Conservation (phyloP, 2,888 invertebrate genomes). For the Alviniconcha strummeri region DNA sequence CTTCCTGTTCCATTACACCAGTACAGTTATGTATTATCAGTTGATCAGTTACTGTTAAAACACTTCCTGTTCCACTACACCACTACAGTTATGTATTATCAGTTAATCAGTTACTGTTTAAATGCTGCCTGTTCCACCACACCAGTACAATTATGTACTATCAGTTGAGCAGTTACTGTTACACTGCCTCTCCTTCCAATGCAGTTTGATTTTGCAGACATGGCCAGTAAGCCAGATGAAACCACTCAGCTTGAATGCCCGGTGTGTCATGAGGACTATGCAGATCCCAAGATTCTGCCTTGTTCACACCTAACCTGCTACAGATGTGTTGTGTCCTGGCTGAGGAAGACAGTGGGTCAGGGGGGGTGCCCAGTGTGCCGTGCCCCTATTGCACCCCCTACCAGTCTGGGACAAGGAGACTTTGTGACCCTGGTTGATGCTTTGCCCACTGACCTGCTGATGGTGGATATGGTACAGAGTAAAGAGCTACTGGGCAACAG, state of each 20-base stretch:
- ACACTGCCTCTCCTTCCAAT: too few relatives aligned
- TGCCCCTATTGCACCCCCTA: neutral
- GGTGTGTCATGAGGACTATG: constrained; percentile 1
- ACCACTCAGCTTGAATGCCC: neutral
- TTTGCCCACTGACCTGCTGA: neutral
- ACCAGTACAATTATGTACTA: too few relatives aligned
- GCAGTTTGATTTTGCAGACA: too few relatives aligned
- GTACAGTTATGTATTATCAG: too few relatives aligned
- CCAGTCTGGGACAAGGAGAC: neutral
- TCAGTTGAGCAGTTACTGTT: too few relatives aligned
- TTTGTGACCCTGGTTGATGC: neutral
- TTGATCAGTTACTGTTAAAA: too few relatives aligned
- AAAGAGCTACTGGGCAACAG: neutral
- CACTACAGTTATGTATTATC: too few relatives aligned
- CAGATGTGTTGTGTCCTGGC: constrained; percentile 12
- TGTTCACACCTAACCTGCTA: constrained; percentile 7
- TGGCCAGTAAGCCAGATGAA: too few relatives aligned
- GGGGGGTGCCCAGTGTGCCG: neutral
- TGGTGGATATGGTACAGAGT: neutral
- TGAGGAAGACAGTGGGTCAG: neutral
- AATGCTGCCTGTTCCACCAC: too few relatives aligned
- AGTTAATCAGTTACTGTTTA: too few relatives aligned
- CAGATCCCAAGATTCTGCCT: constrained; percentile 1
- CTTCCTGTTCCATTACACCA: too few relatives aligned
- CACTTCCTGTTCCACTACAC: too few relatives aligned